Percentiles rank a stretch among this genome's conserved stretches.
These are phyloP conservation scores for Penaeus vannamei DNA, from an alignment of 1,140 invertebrate genomes.

Conservation along the genomic window DNA sequence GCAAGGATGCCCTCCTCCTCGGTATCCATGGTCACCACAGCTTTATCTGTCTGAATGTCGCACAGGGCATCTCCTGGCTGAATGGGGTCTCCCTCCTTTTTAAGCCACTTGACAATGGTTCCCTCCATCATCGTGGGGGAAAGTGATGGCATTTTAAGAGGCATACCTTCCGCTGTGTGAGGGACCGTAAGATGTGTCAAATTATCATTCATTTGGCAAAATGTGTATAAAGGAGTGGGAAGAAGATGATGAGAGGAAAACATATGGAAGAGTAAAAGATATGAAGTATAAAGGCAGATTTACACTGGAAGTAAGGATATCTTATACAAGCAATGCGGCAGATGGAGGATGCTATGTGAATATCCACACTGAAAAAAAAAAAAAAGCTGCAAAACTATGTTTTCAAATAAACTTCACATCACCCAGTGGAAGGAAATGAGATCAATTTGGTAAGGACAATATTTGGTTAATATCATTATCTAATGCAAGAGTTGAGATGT, in stretches of 20 bases:
- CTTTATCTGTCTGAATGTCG: conserved; percentile 80
- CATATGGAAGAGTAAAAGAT: too few species aligned
- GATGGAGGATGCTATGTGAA: too few species aligned
- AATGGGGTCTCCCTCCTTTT: conserved; percentile 77
- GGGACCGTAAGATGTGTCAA: background rate
- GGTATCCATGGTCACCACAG: conserved; percentile 76
- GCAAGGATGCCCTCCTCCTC: conserved; percentile 78
- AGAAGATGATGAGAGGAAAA: background rate
- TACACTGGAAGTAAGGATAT: too few species aligned
- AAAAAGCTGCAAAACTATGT: too few species aligned
- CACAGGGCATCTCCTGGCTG: conserved; percentile 76
- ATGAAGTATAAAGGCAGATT: too few species aligned
- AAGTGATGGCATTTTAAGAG: conserved; percentile 76
- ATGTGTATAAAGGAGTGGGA: background rate
- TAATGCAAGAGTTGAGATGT: too few species aligned
- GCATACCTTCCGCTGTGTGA: conserved; percentile 63
- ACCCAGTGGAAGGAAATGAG: too few species aligned
- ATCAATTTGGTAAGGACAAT: too few species aligned
- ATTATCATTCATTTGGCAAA: background rate
- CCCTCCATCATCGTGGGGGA: conserved; percentile 79
- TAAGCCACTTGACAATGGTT: conserved; percentile 78
- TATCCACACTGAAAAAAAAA: too few species aligned
- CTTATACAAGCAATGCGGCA: too few species aligned
- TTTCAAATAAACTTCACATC: too few species aligned
- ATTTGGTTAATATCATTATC: too few species aligned